These are phyloP conservation scores for Halichondria panicea DNA, from an alignment of 37 sponge, comb jelly and placozoan species.

Conservation along the genomic window DNA sequence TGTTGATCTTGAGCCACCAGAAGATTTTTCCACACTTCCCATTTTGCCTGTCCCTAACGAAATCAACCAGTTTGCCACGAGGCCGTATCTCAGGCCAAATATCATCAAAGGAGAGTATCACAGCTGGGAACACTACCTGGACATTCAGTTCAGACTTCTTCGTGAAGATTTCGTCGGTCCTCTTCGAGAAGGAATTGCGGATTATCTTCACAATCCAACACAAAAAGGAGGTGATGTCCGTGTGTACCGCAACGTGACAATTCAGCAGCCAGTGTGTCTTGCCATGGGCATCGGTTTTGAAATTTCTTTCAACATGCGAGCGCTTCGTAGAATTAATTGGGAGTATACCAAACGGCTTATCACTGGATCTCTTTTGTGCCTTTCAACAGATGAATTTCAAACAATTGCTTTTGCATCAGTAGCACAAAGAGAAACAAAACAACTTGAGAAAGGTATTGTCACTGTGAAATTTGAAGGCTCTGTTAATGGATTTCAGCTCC, in stretches of 20 bases:
- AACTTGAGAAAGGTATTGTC: slow-evolving; percentile 50
- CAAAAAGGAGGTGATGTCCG: slow-evolving; percentile 45
- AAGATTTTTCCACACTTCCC: slow-evolving; percentile 26
- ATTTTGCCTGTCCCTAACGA: slow-evolving; percentile 46
- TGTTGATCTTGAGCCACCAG: slow-evolving; percentile 17
- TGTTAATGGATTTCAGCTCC: slow-evolving; percentile 34
- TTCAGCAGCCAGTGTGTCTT: slow-evolving; percentile 67
- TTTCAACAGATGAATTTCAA: slow-evolving; percentile 67
- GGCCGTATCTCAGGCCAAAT: slow-evolving; percentile 52
- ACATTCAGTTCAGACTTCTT: slow-evolving; percentile 83
- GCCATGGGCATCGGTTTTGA: slow-evolving; percentile 60
- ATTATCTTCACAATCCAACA: slow-evolving; percentile 34
- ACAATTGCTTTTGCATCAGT: slow-evolving; percentile 66
- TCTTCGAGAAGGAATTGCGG: slow-evolving; percentile 69
- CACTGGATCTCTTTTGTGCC: slow-evolving; percentile 84
- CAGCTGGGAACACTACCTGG: slow-evolving; percentile 78
- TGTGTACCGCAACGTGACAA: slow-evolving; percentile 50
- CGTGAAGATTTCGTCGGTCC: slow-evolving; percentile 91
- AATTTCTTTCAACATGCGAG: slow-evolving; percentile 50
- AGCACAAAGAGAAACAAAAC: slow-evolving; percentile 48
- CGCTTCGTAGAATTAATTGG: slow-evolving; percentile 65
- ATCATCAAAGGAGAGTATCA: slow-evolving; percentile 57
- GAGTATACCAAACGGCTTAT: slow-evolving; percentile 79
- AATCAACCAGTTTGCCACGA: background rate
- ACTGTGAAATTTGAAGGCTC: slow-evolving; percentile 70